Percentiles rank a stretch among this genome's conserved stretches.
Conservation (phyloP, 2,113 vertebrate species). For the Hypanus sabinus region DNA sequence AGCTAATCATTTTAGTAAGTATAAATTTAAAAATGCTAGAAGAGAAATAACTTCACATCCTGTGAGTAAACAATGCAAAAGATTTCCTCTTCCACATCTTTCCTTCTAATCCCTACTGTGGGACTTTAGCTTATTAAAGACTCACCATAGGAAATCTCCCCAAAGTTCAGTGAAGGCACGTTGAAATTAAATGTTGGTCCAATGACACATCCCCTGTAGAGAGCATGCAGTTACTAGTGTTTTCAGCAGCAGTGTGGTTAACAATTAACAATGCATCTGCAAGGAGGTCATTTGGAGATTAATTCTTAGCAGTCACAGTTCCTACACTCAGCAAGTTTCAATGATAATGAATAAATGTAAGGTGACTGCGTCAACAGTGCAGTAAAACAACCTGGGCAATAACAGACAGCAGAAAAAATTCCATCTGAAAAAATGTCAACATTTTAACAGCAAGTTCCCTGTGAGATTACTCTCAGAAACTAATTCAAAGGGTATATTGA, state of each 20-base stretch:
- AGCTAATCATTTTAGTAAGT: neutral
- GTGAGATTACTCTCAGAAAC: neutral
- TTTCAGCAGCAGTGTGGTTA: accelerated
- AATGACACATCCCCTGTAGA: constrained; percentile 67
- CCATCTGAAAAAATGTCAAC: neutral
- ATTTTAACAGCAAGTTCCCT: neutral
- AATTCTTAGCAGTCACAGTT: constrained; percentile 38
- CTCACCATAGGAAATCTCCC: constrained; percentile 77
- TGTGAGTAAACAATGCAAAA: neutral
- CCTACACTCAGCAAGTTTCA: constrained; percentile 40
- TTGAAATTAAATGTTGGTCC: constrained; percentile 68
- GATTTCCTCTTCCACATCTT: neutral
- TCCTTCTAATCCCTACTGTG: neutral
- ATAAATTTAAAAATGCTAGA: neutral
- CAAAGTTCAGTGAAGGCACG: constrained; percentile 65
- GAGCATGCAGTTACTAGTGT: neutral
- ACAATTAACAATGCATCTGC: accelerated
- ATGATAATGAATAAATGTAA: constrained; percentile 42
- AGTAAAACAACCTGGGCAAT: neutral
- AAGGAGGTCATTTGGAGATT: neutral
- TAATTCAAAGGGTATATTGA: neutral
- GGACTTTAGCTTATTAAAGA: constrained; percentile 42
- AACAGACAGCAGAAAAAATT: neutral
- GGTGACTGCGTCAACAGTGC: constrained; percentile 35
- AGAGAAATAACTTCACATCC: neutral